Base-by-base conservation (phyloP, 2,888 invertebrate genomes). In the Eulithis prunata region DNA sequence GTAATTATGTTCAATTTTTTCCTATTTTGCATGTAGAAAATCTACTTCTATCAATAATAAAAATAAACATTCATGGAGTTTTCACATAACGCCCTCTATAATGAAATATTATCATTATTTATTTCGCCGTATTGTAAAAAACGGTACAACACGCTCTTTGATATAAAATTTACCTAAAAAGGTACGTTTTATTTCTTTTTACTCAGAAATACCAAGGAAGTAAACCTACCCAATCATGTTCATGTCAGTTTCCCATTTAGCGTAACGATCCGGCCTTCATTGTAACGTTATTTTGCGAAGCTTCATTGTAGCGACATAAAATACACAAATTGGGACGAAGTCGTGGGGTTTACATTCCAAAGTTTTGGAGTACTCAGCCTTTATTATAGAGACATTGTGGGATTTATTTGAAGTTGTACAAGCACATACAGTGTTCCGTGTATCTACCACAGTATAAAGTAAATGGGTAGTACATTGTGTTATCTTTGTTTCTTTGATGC, bases 281-380 rank as follows among this genome's bases (percentile, higher is more conserved):
- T 49, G 49, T 49, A 49, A 10, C 49, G 21, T 21, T 49, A 11
- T 21, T 49, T 49, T 6, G 10, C 2, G 14, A 14, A 11, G 49
- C 49, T 49, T 49, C 49, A 49, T 49, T 49, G 49, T 49, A 49
- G 21, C 49, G 11, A 49, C 49, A 11, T 49, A 49, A 49, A 49
- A 49, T 49, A 49, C 49, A 21, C 47, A 47, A 47, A 13, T 13
- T 21, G 21, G 49, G 11, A 21, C 21, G 10, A 49, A 49, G 11
- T 49, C 49, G 11, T 21, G 49, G 21, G 3, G 49, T 49, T 49
- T 49, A 21, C 21, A 49, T 49, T 10, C 49, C 10, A 49, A 49
- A 49, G 49, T 49, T 49, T 49, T 10, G 8, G 49, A 49, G 21
- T 45, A 45, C 14, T 49, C 21, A 13, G 3, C 21, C 49, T 21